Percentiles rank a stretch among this genome's conserved stretches.
Conservation (phyloP, 1,140 invertebrate species). For the Apis florea region DNA sequence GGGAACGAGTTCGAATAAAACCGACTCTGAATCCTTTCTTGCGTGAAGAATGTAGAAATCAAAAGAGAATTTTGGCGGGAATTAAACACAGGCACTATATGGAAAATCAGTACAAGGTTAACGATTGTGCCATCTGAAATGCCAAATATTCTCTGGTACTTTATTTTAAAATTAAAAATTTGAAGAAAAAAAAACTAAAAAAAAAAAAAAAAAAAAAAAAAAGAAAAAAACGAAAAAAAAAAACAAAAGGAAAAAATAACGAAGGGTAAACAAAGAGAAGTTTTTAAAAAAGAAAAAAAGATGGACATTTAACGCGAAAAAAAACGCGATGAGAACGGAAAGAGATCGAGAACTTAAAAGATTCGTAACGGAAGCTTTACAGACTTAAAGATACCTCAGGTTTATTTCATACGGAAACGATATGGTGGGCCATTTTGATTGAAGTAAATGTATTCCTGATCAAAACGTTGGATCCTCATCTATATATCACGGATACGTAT, state of each 20-base stretch:
- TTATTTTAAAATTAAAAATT: slow-evolving; percentile 26
- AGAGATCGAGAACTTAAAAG: slow-evolving; percentile 21
- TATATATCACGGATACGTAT: background rate
- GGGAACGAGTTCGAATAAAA: background rate
- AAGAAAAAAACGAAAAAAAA: background rate
- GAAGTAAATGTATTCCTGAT: slow-evolving; percentile 13
- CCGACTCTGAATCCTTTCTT: slow-evolving; percentile 6
- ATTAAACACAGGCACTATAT: slow-evolving; percentile 41
- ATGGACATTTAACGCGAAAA: background rate
- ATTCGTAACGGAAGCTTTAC: slow-evolving; percentile 63
- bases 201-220: background rate
- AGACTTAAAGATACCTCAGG: slow-evolving; percentile 65
- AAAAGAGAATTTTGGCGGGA: slow-evolving; percentile 56
- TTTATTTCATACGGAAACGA: slow-evolving; percentile 54
- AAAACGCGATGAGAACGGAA: slow-evolving; percentile 17
- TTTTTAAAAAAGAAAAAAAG: background rate
- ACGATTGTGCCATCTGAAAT: slow-evolving; percentile 60
- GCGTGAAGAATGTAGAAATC: slow-evolving; percentile 27
- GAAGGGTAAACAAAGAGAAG: too few species aligned
- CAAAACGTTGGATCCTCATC: background rate
- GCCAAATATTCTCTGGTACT: slow-evolving; percentile 58
- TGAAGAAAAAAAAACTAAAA: background rate
- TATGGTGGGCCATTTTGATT: slow-evolving; percentile 33
- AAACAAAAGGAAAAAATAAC: too few species aligned
- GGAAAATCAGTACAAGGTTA: slow-evolving; percentile 42